Evolutionary conservation across 2,113 vertebrate genomes (phyloP), one percentile per base, ranked within the genome.

Genomic region (Burhinus bistriatus): DNA sequence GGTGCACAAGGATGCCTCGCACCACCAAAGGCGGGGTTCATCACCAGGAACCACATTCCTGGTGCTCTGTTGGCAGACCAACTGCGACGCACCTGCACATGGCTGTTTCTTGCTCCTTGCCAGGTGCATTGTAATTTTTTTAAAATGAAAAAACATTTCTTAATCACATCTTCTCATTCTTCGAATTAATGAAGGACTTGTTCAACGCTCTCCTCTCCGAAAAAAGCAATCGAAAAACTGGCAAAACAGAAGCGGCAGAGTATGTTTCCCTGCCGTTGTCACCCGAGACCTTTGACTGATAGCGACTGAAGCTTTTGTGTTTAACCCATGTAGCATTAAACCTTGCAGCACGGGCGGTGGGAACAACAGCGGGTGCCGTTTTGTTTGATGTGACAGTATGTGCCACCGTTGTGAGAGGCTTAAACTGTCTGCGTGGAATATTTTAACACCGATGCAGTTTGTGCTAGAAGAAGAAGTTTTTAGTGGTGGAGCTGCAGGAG

Each of bases 21-120:
- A 30, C 19, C 32, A 9, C 44, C 64, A 8, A 49, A 25, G 42
- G 0, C 13, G 9, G 40, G 49, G 19, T 23, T 8, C 49, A 2
- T 7, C 44, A 1, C 51, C 5, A 11, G 52, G 34, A 40, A 1
- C 30, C n/a, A 7, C 72, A 1, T 22, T 44, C 26, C 51, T 23
- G 5, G 21, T 1, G 44, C 27, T 51, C 11, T 8, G 27, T 6
- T 5, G 21, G 36, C 36, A 38, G 0, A 1, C 10, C 65, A 13
- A 3, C 54, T 1, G 29, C 5, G 2, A 40, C 45, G 15, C 49
- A 26, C 34, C 64, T 5, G 3, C 25, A 0, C 2, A 1, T 0
- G 8, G 52, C 76, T 85, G 57, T 0, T 20, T 25, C 68, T 68
- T 20, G 34, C 78, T 70, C 73, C 82, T 42, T 32, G 44, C 73